These are phyloP conservation scores for Zaprionus kolodkinae DNA, from an alignment of 1,140 invertebrate genomes.

Conservation along the genomic window DNA sequence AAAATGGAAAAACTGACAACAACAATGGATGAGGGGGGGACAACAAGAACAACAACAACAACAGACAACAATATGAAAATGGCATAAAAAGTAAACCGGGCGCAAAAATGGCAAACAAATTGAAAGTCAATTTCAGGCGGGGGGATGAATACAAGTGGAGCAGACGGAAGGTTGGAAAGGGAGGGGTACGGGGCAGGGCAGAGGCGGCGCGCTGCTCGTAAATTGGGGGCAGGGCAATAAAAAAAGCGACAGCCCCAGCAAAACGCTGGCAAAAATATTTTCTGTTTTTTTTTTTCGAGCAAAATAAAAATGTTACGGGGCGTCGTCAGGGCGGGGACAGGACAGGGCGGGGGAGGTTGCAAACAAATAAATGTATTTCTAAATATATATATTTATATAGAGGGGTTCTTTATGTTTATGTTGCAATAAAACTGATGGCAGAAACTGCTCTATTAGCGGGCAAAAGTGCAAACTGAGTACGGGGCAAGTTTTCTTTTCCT, in stretches of 20 bases:
- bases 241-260: constrained; percentile 35
- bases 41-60: constrained; percentile 7
- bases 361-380: constrained; percentile 3
- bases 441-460: neutral
- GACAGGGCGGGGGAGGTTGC: neutral
- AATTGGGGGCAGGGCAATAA: constrained; percentile 44
- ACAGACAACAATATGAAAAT: constrained; percentile 56
- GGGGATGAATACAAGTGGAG: neutral
- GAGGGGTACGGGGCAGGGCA: neutral
- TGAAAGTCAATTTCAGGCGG: constrained; percentile 71
- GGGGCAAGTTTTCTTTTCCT: neutral
- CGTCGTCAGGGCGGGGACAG: neutral
- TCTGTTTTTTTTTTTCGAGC: constrained; percentile 23
- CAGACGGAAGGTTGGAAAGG: neutral
- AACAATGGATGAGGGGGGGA: neutral
- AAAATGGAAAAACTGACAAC: constrained; percentile 22
- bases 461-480: neutral
- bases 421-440: constrained; percentile 50
- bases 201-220: neutral
- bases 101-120: constrained; percentile 66
- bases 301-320: neutral
- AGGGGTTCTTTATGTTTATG: constrained; percentile 46
- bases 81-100: constrained; percentile 62
- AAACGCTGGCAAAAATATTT: constrained; percentile 17
- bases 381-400: constrained; percentile 22